Percentiles rank a stretch among this genome's conserved stretches.
Conservation (phyloP, 2,888 invertebrate species). For the Lacanobia wlatinum region DNA sequence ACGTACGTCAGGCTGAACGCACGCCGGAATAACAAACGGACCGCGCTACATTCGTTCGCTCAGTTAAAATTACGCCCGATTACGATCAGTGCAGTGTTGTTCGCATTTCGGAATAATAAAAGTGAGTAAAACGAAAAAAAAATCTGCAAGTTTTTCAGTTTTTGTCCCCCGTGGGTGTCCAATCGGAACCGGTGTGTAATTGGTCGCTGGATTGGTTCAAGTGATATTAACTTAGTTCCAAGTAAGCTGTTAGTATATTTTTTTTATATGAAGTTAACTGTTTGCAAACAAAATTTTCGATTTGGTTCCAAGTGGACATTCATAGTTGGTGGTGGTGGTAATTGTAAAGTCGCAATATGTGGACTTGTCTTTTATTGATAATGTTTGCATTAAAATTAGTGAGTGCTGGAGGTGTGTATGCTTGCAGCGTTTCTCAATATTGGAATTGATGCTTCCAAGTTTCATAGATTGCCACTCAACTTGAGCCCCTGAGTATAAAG, state of each 20-base stretch:
- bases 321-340: conserved; percentile 31
- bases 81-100: conserved; percentile 60
- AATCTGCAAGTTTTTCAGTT: conserved; percentile 41
- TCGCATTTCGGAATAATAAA: conserved; percentile 67
- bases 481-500: neutral
- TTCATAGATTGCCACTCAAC: neutral
- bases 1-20: conserved; percentile 77
- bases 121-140: conserved; percentile 77
- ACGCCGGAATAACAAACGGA: conserved; percentile 70
- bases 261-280: conserved; percentile 39
- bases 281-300: conserved; percentile 57
- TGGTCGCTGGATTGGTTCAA: conserved; percentile 69
- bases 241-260: conserved; percentile 66
- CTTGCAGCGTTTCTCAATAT: conserved; percentile 45
- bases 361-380: conserved; percentile 30
- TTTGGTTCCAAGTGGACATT: conserved; percentile 72
- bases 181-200: conserved; percentile 70
- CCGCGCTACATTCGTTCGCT: conserved; percentile 63
- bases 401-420: conserved; percentile 25
- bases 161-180: conserved; percentile 63
- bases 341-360: conserved; percentile 30
- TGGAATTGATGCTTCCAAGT: conserved; percentile 4
- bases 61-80: conserved; percentile 58
- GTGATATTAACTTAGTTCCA: conserved; percentile 66
- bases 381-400: conserved; percentile 43